phyloP scores from a whole-genome alignment of 2,888 invertebrate genomes.

The Lepidocyrtoides sp. region DNA sequence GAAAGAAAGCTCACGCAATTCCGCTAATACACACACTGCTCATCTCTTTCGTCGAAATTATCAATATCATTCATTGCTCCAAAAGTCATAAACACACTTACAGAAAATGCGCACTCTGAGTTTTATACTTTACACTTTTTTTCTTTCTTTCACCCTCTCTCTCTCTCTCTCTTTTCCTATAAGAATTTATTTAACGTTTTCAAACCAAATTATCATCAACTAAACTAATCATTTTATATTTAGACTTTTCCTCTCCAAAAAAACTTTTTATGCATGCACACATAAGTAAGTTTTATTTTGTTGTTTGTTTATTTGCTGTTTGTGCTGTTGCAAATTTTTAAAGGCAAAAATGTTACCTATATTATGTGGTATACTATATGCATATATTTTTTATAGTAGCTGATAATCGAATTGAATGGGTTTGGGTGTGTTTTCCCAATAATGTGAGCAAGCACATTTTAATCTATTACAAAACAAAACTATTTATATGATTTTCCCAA shows the following conservation, averaged over 20 bases:
- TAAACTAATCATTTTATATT: slow-evolving; percentile 40
- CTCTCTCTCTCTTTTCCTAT: not conserved
- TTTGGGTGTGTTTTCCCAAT: not conserved
- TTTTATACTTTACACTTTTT: not conserved
- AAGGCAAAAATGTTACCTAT: no score
- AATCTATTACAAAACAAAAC: slow-evolving; percentile 46
- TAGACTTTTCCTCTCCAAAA: slow-evolving; percentile 27
- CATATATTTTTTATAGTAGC: no score
- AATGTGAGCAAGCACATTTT: slow-evolving; percentile 2
- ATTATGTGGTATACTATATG: no score
- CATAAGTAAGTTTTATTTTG: not conserved
- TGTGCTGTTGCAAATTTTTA: no score
- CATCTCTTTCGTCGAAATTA: slow-evolving; percentile 40
- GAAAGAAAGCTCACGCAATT: slow-evolving; percentile 21
- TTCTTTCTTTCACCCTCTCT: not conserved
- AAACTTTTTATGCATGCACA: not conserved
- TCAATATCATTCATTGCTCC: slow-evolving; percentile 34
- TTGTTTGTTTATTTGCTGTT: not conserved
- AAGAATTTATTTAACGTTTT: slow-evolving; percentile 29
- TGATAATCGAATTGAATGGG: slow-evolving; percentile 24
- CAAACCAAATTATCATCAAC: slow-evolving; percentile 27
- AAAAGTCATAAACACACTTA: slow-evolving; percentile 45
- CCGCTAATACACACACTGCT: slow-evolving; percentile 29
- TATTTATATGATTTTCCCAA: slow-evolving; percentile 51
- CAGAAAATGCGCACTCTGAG: not conserved